Evolutionary conservation across 2,113 vertebrate species (phyloP).

Genomic region (Microcebus murinus): DNA sequence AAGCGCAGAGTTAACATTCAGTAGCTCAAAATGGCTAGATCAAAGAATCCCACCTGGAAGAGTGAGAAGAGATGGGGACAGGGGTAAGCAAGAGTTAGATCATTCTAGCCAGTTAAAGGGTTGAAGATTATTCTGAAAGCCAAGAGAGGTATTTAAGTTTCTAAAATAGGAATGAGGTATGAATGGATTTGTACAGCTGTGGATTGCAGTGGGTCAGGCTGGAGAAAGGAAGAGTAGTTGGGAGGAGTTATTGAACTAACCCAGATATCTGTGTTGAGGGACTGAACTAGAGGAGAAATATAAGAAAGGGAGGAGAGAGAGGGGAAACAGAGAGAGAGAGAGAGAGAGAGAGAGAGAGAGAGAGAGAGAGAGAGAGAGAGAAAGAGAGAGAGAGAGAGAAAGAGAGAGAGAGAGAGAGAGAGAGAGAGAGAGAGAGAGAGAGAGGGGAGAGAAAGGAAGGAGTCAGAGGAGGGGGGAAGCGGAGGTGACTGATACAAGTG

Average conservation of each 20-base stretch:
- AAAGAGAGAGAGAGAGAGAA: neutral
- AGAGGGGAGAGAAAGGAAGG: neutral
- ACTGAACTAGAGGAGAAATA: neutral
- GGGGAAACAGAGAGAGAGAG: neutral
- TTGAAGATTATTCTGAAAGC: neutral
- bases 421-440: neutral
- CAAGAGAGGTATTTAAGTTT: neutral
- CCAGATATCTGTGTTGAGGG: neutral
- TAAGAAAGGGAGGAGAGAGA: neutral
- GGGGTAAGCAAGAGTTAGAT: neutral
- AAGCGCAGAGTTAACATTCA: neutral
- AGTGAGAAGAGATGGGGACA: neutral
- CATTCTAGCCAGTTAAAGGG: neutral
- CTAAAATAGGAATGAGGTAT: neutral
- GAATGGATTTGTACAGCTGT: neutral
- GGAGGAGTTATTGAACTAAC: neutral
- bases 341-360: neutral
- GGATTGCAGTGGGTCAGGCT: neutral
- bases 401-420: neutral
- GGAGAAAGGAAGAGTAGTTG: neutral
- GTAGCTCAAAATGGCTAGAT: neutral
- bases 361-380: neutral
- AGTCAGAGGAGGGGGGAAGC: neutral
- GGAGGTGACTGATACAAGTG: too few relatives aligned
- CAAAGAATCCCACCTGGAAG: neutral